phyloP scores from a whole-genome alignment of 1,140 invertebrate genomes.

The Periplaneta americana region DNA sequence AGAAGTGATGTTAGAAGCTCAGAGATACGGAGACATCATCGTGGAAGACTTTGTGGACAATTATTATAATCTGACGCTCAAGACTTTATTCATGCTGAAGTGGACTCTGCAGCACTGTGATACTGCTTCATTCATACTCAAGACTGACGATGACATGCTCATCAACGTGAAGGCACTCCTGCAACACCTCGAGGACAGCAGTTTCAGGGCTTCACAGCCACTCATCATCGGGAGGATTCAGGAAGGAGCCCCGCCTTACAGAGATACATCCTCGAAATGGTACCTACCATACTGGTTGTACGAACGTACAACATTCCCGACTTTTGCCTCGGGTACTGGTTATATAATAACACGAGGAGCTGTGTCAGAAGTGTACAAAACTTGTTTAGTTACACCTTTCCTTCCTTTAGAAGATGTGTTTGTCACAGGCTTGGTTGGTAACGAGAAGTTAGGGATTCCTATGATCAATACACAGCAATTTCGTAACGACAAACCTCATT shows the following conservation, averaged over 20 bases:
- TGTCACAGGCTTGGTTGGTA: slow-evolving; percentile 81
- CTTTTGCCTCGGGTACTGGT: slow-evolving; percentile 82
- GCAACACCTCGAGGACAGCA: slow-evolving; percentile 50
- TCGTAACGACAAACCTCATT: neutral
- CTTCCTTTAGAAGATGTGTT: slow-evolving; percentile 86
- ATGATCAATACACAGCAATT: neutral
- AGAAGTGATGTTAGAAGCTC: slow-evolving; percentile 45
- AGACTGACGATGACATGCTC: slow-evolving; percentile 91
- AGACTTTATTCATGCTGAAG: slow-evolving; percentile 78
- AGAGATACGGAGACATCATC: slow-evolving; percentile 69
- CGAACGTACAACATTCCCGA: slow-evolving; percentile 54
- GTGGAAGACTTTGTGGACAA: slow-evolving; percentile 73
- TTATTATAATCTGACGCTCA: slow-evolving; percentile 81
- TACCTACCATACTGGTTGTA: slow-evolving; percentile 1
- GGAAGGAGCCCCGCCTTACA: slow-evolving; percentile 75
- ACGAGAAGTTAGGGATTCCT: slow-evolving; percentile 38
- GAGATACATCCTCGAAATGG: slow-evolving; percentile 79
- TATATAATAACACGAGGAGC: slow-evolving; percentile 70
- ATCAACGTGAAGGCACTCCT: slow-evolving; percentile 75
- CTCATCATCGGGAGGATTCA: slow-evolving; percentile 76
- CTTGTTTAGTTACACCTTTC: slow-evolving; percentile 61
- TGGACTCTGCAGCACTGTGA: slow-evolving; percentile 76
- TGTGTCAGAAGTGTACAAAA: slow-evolving; percentile 56
- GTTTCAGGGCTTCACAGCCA: slow-evolving; percentile 55
- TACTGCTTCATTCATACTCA: slow-evolving; percentile 65